These are phyloP conservation scores for Onthophagus sagittarius DNA, from an alignment of 2,888 invertebrate species.

Conservation along the genomic window DNA sequence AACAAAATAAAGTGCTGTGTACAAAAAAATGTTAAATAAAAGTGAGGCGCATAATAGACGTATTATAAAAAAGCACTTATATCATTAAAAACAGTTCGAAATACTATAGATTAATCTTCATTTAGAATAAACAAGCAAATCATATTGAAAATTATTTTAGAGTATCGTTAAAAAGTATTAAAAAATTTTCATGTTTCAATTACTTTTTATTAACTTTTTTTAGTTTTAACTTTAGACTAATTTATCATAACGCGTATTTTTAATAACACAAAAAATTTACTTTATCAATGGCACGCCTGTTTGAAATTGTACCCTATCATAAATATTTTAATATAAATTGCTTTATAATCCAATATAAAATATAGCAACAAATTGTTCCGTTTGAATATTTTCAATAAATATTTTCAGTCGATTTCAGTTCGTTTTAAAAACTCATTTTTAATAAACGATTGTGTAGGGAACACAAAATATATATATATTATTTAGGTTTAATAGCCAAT, in stretches of 20 bases:
- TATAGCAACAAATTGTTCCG: conserved; percentile 2
- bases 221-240: too few relatives aligned
- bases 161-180: too few relatives aligned
- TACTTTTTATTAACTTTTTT: too few relatives aligned
- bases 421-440: background rate
- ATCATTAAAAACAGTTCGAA: too few relatives aligned
- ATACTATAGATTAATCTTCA: too few relatives aligned
- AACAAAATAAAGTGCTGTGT: too few relatives aligned
- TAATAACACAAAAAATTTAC: background rate
- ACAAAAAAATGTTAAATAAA: too few relatives aligned
- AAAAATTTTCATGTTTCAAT: too few relatives aligned
- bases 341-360: background rate
- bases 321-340: background rate
- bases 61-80: too few relatives aligned
- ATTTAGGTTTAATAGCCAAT: background rate
- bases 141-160: too few relatives aligned
- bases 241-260: background rate
- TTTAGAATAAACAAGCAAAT: too few relatives aligned
- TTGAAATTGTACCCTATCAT: background rate
- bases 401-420: background rate
- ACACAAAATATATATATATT: background rate
- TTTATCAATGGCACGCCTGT: background rate
- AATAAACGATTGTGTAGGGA: background rate
- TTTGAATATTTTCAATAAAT: conserved; percentile 12
- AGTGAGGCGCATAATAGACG: too few relatives aligned